Evolutionary conservation across 2,888 invertebrate species (phyloP), one percentile per base, ranked within the genome.

Genomic region (Andrena marginata): DNA sequence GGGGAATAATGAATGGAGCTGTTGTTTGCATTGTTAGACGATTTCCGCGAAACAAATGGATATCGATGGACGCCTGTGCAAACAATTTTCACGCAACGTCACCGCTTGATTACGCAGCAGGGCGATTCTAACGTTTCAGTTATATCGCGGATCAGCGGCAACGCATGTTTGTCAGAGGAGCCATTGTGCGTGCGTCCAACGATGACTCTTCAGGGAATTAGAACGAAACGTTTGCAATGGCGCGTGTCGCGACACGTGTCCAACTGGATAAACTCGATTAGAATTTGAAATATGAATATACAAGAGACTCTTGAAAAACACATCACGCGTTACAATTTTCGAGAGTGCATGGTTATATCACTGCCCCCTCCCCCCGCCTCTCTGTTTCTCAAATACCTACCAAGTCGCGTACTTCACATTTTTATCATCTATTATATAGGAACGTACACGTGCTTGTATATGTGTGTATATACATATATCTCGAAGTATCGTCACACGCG

Each of bases 141-240:
- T 31, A 33, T 77, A 78, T 82, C 83, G 35, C 77, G 56, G 62
- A 74, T 68, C 71, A 23, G 29, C 67, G 31, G 35, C 29, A 69
- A 48, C 48, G n/a, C 35, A 29, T 65, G 62, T 82, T 77, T 74
- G 68, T 77, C 59, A 67, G 82, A 42, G 73, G 65, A 77, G n/a
- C 54, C 49, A 74, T 70, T 70, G 67, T 70, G 67, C 62, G 54
- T 65, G 49, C 65, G 42, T 68, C 73, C 31, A 51, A 51, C 26
- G 74, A 82, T 82, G 67, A 71, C 65, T 82, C 63, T 77, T 77
- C 73, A 42, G 54, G 56, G 77, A 73, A 83, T 77, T 78, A 60
- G 62, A 78, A 75, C 62, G 56, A 78, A 82, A 82, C 42, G 54
- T 67, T 74, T 71, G 35, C 54, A 54, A 60, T 60, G 60, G 29